Conservation (phyloP, 2,888 invertebrate species). For the Rhyacophila evoluta region DNA sequence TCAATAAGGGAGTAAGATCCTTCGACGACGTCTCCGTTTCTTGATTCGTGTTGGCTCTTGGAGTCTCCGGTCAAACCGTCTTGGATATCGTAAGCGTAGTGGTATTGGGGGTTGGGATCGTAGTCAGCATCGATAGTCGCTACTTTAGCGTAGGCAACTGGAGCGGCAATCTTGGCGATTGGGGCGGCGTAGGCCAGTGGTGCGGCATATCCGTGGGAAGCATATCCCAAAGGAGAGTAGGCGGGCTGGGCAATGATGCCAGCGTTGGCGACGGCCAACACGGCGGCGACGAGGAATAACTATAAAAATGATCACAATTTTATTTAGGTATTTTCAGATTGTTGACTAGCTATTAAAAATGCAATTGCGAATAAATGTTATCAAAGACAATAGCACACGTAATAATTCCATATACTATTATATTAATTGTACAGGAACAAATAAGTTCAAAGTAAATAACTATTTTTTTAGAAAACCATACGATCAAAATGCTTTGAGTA, state of each 20-base stretch:
- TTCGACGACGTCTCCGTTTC: slow-evolving; percentile 63
- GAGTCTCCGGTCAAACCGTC: slow-evolving; percentile 69
- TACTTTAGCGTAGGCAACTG: slow-evolving; percentile 38
- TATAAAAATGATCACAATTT: background rate
- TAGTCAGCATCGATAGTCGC: slow-evolving; percentile 44
- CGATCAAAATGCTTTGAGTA: too few relatives aligned
- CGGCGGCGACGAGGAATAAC: slow-evolving; percentile 35
- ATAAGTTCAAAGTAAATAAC: too few relatives aligned
- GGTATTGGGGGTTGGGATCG: slow-evolving; percentile 60
- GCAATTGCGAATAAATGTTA: too few relatives aligned
- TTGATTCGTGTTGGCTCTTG: slow-evolving; percentile 64
- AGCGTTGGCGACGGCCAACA: slow-evolving; percentile 52
- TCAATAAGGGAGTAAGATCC: slow-evolving; percentile 66
- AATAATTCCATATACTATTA: too few relatives aligned
- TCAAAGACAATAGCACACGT: too few relatives aligned
- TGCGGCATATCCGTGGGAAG: slow-evolving; percentile 53
- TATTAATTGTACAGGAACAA: too few relatives aligned
- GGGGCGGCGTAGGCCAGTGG: slow-evolving; percentile 61
- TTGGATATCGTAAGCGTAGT: slow-evolving; percentile 67
- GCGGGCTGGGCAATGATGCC: slow-evolving; percentile 53
- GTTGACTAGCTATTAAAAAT: too few relatives aligned
- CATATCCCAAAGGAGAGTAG: slow-evolving; percentile 47
- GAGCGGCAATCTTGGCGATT: slow-evolving; percentile 40
- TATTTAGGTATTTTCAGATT: too few relatives aligned
- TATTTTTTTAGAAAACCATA: too few relatives aligned